phyloP scores from a whole-genome alignment of 2,797 vertebrate genomes.

The Enteromius paludinosus region DNA sequence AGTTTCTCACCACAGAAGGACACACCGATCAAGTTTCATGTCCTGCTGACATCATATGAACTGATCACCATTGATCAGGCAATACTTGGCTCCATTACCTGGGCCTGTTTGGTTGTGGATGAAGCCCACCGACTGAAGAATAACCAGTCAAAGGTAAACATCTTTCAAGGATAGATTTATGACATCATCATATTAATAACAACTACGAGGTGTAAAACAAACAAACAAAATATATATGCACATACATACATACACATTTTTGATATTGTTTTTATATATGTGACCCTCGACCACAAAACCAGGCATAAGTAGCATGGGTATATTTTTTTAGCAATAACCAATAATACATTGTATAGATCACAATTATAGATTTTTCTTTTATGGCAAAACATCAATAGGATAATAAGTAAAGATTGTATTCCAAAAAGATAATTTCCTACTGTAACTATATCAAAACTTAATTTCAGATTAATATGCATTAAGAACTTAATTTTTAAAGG shows the following conservation, averaged over 20 bases:
- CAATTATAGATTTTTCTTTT: no score
- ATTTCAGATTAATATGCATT: no score
- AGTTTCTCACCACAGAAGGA: slow-evolving; percentile 84
- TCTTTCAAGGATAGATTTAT: neutral
- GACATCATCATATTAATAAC: neutral
- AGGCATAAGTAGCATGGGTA: no score
- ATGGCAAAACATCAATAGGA: no score
- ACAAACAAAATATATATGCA: no score
- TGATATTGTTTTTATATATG: neutral
- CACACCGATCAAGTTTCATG: slow-evolving; percentile 95
- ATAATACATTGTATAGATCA: no score
- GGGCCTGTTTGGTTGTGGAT: slow-evolving; percentile 97
- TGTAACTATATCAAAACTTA: no score
- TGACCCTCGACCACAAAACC: no score
- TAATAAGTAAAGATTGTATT: no score
- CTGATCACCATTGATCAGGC: slow-evolving; percentile 98
- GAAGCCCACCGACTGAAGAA: slow-evolving; percentile 98
- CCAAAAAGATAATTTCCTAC: no score
- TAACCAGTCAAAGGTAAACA: slow-evolving; percentile 94
- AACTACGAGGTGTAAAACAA: neutral
- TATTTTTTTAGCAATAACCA: no score
- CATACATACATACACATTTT: no score
- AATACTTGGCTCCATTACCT: slow-evolving; percentile 92
- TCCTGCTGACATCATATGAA: slow-evolving; percentile 95
- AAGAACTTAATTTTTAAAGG: neutral